Evolutionary conservation across 2,113 vertebrate genomes (phyloP).

Genomic region (Hemiscyllium ocellatum): DNA sequence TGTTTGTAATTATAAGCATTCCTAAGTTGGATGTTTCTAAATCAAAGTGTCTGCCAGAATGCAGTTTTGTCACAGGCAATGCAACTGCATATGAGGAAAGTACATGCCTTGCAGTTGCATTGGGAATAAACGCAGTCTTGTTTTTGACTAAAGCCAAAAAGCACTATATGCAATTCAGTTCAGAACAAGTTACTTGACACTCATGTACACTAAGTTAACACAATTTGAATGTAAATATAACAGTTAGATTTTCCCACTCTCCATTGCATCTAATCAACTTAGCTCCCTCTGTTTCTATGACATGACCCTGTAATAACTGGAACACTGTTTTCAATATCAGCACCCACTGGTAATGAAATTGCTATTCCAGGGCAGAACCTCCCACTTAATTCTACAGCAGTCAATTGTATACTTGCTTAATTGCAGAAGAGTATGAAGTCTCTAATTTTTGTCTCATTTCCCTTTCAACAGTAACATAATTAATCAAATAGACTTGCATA

Average conservation of each 20-base stretch:
- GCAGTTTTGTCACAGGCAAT: too few relatives aligned
- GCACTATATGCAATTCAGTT: background rate
- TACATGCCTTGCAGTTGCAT: too few relatives aligned
- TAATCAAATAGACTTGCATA: background rate
- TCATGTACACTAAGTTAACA: background rate
- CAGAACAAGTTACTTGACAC: background rate
- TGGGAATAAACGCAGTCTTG: too few relatives aligned
- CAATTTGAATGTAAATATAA: background rate
- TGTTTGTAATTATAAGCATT: too few relatives aligned
- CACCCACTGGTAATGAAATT: background rate
- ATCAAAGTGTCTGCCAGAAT: too few relatives aligned
- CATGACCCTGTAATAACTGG: background rate
- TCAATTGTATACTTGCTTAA: conserved; percentile 10
- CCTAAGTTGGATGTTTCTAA: too few relatives aligned
- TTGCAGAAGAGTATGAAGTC: background rate
- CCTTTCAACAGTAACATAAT: background rate
- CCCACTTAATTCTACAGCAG: background rate
- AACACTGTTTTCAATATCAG: background rate
- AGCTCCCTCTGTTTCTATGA: background rate
- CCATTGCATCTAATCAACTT: background rate
- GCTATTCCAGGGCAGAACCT: background rate
- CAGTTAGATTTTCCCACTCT: background rate
- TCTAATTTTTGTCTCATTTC: background rate
- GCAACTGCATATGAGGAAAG: too few relatives aligned
- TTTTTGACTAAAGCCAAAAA: background rate